Base-by-base conservation (phyloP, 2,888 invertebrate species). In the Aleiodes testaceus region DNA sequence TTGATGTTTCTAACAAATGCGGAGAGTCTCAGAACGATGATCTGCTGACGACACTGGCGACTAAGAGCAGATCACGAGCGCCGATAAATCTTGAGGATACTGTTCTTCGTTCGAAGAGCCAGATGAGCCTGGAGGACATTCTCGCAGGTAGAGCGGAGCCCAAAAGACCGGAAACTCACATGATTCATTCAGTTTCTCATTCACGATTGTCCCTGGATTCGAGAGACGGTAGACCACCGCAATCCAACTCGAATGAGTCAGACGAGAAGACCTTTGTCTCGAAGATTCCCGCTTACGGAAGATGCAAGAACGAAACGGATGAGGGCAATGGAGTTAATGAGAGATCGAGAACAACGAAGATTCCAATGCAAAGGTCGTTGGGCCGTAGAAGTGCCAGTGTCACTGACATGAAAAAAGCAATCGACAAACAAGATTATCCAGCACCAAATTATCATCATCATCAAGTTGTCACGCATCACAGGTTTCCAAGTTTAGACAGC, bases 321-420 rank as follows among this genome's bases (percentile, higher is more conserved):
- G 81, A 81, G 3, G 65, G 50, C 1, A 12, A 47, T 49, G 64
- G 70, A 42, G 14, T 69, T 14, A 50, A 36, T 2, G 82, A 82
- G 1, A 79, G 70, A 49, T 73, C 77, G 9, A 78, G 73, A 64
- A 73, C 30, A 6, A 83, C 85, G 3, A 85, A 82, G 42, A 85
- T 86, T 1, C 86, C 86, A 6, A 82, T 78, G 3, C 72, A 80
- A 3, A 75, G 81, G 22, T 79, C 78, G 26, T 72, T 86, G 1
- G 80, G 81, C 11, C 77, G 85, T 72, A 80, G 88, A 12, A 88
- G 88, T 72, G 85, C 87, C 52, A 89, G 89, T 70, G 91, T 91
- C 1, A 91, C 89, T 67, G 91, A 91, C 78, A 89, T 92, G 78
- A 88, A 90, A 72, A 90, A 90, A 77, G 91, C 90, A 52, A 89